phyloP scores from a whole-genome alignment of 2,113 vertebrate genomes.

The Grantiella picta region DNA sequence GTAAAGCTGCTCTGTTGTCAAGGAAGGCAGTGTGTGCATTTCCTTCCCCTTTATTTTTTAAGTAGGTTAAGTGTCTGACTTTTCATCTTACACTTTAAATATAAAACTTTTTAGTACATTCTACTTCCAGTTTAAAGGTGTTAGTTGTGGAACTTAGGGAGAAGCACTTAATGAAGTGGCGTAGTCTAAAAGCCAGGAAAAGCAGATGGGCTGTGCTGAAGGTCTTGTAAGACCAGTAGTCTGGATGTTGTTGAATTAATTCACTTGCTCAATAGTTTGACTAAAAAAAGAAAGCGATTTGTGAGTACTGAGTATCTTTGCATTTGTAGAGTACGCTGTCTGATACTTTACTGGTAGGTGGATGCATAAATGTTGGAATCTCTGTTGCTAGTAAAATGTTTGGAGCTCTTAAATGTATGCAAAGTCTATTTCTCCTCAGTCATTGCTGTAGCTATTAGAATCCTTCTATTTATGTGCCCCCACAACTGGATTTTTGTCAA shows the following conservation, averaged over 20 bases:
- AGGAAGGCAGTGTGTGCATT: background rate
- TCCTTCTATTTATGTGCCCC: background rate
- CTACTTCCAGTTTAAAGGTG: background rate
- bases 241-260: background rate
- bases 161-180: background rate
- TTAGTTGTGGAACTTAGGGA: background rate
- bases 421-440: background rate
- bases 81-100: background rate
- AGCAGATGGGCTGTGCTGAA: background rate
- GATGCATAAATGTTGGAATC: background rate
- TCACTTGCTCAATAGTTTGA: background rate
- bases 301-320: background rate
- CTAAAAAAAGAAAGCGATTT: background rate
- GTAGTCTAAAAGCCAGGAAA: background rate
- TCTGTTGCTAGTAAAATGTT: background rate
- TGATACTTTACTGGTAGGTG: background rate
- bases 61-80: background rate
- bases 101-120: background rate
- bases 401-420: background rate
- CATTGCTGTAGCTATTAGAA: background rate
- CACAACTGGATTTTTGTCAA: background rate
- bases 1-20: background rate
- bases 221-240: background rate
- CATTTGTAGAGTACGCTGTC: background rate
- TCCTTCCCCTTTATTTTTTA: rapidly evolving